These are phyloP conservation scores for Rhyacophila brunnea DNA, from an alignment of 1,140 invertebrate species.

Conservation along the genomic window DNA sequence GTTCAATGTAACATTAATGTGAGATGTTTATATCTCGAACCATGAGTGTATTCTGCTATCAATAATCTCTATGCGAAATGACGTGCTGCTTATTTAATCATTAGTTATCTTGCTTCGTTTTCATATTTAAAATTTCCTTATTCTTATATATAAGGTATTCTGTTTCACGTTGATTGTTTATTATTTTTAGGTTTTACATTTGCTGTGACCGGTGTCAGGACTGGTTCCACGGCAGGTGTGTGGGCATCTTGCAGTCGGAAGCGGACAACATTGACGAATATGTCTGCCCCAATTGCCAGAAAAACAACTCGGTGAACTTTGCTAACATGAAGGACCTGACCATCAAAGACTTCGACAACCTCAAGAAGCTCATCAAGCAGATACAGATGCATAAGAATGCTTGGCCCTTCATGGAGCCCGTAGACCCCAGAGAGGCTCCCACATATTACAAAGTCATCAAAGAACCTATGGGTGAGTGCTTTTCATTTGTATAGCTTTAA, in stretches of 20 bases:
- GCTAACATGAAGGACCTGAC: slow-evolving; percentile 87
- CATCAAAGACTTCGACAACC: slow-evolving; percentile 77
- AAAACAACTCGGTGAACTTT: slow-evolving; percentile 82
- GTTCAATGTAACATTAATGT: no score
- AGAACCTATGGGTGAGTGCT: slow-evolving; percentile 91
- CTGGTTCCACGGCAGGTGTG: slow-evolving; percentile 98
- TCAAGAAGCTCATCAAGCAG: slow-evolving; percentile 85
- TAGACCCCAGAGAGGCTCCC: slow-evolving; percentile 91
- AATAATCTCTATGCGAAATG: no score
- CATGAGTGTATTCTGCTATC: no score
- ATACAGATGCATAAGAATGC: slow-evolving; percentile 93
- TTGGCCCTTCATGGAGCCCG: slow-evolving; percentile 96
- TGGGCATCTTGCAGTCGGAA: slow-evolving; percentile 92
- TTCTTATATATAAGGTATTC: no score
- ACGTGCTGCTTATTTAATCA: no score
- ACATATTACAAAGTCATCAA: slow-evolving; percentile 98
- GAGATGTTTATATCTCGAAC: no score
- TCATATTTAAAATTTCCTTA: no score
- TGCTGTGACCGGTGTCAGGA: slow-evolving; percentile 98
- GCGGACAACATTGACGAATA: slow-evolving; percentile 95
- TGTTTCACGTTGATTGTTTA: not conserved
- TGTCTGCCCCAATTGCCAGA: slow-evolving; percentile 92
- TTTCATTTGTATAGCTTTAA: no score
- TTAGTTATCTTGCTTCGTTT: no score
- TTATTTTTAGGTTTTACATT: slow-evolving; percentile 80